Conservation (phyloP, 2,113 vertebrate species). For the Pollachius pollachius region DNA sequence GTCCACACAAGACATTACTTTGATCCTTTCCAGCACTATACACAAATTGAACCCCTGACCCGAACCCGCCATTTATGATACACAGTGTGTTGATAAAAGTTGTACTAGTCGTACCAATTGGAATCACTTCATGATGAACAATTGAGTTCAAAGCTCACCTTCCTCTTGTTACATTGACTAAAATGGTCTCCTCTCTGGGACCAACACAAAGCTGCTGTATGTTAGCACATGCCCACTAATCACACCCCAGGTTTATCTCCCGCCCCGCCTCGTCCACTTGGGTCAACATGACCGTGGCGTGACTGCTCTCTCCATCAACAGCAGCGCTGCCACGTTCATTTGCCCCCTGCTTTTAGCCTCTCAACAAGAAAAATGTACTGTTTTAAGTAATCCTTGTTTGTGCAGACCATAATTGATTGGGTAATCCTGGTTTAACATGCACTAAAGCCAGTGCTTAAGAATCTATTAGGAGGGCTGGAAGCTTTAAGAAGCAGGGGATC, state of each 20-base stretch:
- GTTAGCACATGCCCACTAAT: constrained; percentile 23
- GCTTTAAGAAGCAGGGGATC: constrained; percentile 77
- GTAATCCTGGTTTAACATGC: constrained; percentile 86
- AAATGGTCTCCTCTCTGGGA: not conserved
- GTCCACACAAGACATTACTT: constrained; percentile 2
- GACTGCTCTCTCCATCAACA: constrained; percentile 53
- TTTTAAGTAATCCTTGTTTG: constrained; percentile 86
- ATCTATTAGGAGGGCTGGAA: constrained; percentile 78
- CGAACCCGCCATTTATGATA: too few relatives aligned
- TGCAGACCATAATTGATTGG: constrained; percentile 82
- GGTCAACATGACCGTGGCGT: constrained; percentile 47
- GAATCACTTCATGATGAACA: too few relatives aligned
- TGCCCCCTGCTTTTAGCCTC: constrained; percentile 71
- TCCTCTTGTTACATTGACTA: too few relatives aligned
- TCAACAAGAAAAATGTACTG: constrained; percentile 81
- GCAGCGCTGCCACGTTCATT: constrained; percentile 56
- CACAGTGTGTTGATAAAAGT: too few relatives aligned
- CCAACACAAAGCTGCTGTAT: not conserved
- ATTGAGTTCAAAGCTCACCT: too few relatives aligned
- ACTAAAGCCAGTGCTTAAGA: constrained; percentile 83
- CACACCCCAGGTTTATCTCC: constrained; percentile 25
- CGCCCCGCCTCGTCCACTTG: constrained; percentile 28
- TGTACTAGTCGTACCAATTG: too few relatives aligned
- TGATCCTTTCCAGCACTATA: too few relatives aligned
- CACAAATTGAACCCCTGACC: too few relatives aligned